Base-by-base conservation (phyloP, 2,113 vertebrate species). In the Notarius lentiginosus region DNA sequence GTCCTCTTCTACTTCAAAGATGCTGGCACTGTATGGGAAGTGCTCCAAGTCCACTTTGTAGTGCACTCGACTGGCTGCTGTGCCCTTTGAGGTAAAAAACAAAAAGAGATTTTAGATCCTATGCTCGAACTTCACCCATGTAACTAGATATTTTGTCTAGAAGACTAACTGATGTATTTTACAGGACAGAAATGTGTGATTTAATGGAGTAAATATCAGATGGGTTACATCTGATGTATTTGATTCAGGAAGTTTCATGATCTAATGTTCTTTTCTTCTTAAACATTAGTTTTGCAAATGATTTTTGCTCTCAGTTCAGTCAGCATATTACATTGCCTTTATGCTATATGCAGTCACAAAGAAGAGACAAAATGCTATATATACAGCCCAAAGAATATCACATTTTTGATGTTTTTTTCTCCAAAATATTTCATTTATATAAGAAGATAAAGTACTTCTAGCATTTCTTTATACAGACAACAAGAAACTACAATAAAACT, bases 1-100 rank as follows among this genome's bases (percentile, higher is more conserved):
- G 76, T 92, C 90, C 79, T 97, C 96, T 0, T 98, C 97, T 53
- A 99, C 96, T 0, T 96, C 97, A 90, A 99, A 99, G 88, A 99
- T 98, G 90, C 96, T 98, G 89, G 96, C 96, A 5, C 97, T 98
- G 87, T 99, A 99, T 47, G 96, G 95, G 86, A 95, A 96, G 27
- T 94, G 95, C 1, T 94, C 92, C 30, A 95, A 93, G 10, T 99
- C 96, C 63, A 99, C 95, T 92, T 94, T 96, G 84, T 99, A 99
- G 14, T 92, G 94, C 20, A 99, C 95, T 1, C 68, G 91, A 88
- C 96, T 97, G n/a, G 97, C 97, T 8, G 97, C 94, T 0, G 96
- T 96, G n/a, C 95, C 96, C 98, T 99, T 89, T 76, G 41, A 85
- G 41, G 80, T 7, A 30, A 68, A 65, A 55, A 84, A 55, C 47